These are phyloP conservation scores for Callopanchax toddi DNA, from an alignment of 2,113 vertebrate species.

Conservation along the genomic window DNA sequence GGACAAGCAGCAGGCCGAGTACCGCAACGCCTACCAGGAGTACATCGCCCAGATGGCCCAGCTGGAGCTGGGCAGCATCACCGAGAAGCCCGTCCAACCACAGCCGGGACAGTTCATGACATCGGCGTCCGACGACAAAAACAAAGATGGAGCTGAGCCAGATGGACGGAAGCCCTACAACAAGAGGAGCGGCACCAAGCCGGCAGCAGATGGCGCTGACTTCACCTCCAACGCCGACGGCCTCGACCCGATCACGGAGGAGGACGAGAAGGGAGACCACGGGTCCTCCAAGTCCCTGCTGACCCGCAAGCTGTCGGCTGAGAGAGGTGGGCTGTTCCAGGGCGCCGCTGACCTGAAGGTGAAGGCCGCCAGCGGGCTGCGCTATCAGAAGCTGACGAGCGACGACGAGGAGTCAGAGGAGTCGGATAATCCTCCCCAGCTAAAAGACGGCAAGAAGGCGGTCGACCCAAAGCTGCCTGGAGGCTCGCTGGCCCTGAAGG, in stretches of 20 bases:
- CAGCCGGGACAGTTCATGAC: slow-evolving; percentile 84
- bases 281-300: slow-evolving; percentile 86
- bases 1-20: slow-evolving; percentile 96
- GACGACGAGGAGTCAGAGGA: slow-evolving; percentile 97
- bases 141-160: slow-evolving; percentile 83
- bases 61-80: slow-evolving; percentile 81
- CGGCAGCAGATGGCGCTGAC: slow-evolving; percentile 81
- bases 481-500: slow-evolving; percentile 85
- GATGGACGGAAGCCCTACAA: slow-evolving; percentile 86
- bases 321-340: slow-evolving; percentile 85
- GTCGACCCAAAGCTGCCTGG: slow-evolving; percentile 75
- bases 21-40: slow-evolving; percentile 93
- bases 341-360: slow-evolving; percentile 89
- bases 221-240: slow-evolving; percentile 82
- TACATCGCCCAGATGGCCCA: slow-evolving; percentile 97
- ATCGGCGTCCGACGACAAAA: slow-evolving; percentile 84
- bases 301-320: slow-evolving; percentile 80
- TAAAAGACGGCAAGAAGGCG: slow-evolving; percentile 84
- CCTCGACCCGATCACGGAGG: slow-evolving; percentile 95
- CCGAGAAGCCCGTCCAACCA: slow-evolving; percentile 83
- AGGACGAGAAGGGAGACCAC: slow-evolving; percentile 93
- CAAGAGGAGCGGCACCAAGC: slow-evolving; percentile 80
- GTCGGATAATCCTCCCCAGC: slow-evolving; percentile 89
- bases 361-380: slow-evolving; percentile 83
- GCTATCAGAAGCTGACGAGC: slow-evolving; percentile 95